Evolutionary conservation across 1,140 invertebrate genomes (phyloP), one percentile per base, ranked within the genome.

Genomic region (Drosophila gunungcola): DNA sequence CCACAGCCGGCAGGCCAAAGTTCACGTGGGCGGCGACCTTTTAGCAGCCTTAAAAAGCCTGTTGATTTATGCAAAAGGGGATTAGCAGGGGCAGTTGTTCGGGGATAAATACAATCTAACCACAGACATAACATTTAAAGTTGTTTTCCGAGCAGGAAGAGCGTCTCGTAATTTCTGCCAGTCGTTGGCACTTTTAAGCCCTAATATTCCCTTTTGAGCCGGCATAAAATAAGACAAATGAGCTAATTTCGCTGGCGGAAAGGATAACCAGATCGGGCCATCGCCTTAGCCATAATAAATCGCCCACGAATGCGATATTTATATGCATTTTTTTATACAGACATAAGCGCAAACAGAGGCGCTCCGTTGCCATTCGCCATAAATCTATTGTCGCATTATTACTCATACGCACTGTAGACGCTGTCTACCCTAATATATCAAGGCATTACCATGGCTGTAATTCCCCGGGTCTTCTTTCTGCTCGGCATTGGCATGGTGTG

Each of bases 311-410:
- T 86, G 60, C 63, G 67, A 67, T 88, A 86, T 86, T 86, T 88
- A 82, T 82, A 88, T 82, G 79, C 79, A 82, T 88, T 86, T 88
- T 32, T 38, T 88, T 88, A 86, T 77, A 70, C 84, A 88, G 70
- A 86, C 73, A 58, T 77, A 79, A 78, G 83, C 48, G 27, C 29
- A 51, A 51, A 16, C 48, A 68, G 73, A 46, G 57, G 64, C 46
- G 53, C 57, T 54, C 34, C 52, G 5, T 27, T 62, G 57, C 48
- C 69, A 61, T 64, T 62, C 32, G 67, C 78, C 83, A 86, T 86
- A 86, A 86, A 86, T 86, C 79, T 83, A 86, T 88, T 55, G 58
- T 45, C 70, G 83, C 63, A 82, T 79, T 86, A 86, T 86, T 86
- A 88, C 84, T 79, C 83, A 86, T 86, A 88, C 83, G 83, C 83